Percentiles rank a stretch among this genome's conserved stretches.
phyloP scores from a whole-genome alignment of 2,113 vertebrate species.

The Grantiella picta region DNA sequence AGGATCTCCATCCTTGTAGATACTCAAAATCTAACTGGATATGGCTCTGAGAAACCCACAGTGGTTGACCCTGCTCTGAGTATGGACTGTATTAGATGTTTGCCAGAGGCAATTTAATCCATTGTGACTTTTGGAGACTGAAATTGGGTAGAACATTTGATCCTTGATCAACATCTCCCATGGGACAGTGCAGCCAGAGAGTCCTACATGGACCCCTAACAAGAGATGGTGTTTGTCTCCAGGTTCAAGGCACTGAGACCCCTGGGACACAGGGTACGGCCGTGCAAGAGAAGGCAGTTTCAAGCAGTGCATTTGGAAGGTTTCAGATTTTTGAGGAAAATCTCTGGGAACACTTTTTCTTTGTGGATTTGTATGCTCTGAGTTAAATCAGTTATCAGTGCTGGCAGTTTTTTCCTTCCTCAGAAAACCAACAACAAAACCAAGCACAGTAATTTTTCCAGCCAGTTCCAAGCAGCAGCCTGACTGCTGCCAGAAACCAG shows the following conservation, averaged over 20 bases:
- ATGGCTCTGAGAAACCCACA: not conserved
- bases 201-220: not conserved
- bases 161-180: fast-evolving
- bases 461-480: not conserved
- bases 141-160: not conserved
- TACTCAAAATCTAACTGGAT: not conserved
- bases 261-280: not conserved
- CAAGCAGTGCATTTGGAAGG: not conserved
- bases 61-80: not conserved
- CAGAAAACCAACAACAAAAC: not conserved
- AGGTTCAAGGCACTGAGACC: not conserved
- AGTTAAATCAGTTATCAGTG: not conserved
- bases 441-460: not conserved
- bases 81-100: not conserved
- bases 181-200: not conserved
- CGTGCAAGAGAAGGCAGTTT: not conserved
- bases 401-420: not conserved
- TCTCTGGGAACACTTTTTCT: not conserved
- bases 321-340: not conserved
- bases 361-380: not conserved
- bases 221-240: not conserved
- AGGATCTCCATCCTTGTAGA: not conserved
- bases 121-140: not conserved
- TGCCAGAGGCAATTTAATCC: not conserved
- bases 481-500: not conserved